Conservation (phyloP, 2,797 vertebrate genomes). For the Silurus lanzhouensis region DNA sequence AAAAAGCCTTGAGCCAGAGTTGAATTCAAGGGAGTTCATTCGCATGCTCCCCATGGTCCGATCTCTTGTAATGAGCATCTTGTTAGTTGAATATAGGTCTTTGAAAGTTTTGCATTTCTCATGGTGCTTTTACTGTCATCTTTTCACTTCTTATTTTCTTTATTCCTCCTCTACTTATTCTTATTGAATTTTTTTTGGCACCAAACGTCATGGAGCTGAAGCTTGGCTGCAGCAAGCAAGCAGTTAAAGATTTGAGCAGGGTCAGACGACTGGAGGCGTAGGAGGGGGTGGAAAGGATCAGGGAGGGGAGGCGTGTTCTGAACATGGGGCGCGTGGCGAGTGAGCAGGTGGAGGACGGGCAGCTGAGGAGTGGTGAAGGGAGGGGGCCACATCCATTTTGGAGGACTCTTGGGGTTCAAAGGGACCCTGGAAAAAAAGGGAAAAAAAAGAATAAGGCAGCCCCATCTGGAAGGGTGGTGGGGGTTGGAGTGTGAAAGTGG, state of each 20-base stretch:
- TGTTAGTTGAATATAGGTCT: not conserved
- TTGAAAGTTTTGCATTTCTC: not conserved
- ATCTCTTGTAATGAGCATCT: not conserved
- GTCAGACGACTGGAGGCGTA: slow-evolving; percentile 57
- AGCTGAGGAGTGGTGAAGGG: slow-evolving; percentile 76
- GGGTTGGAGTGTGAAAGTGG: slow-evolving; percentile 81
- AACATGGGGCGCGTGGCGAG: slow-evolving; percentile 76
- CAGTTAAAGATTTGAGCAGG: slow-evolving; percentile 76
- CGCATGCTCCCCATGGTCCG: not conserved
- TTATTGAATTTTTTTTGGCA: slow-evolving; percentile 29
- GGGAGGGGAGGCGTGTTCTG: slow-evolving; percentile 66
- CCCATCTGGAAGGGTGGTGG: slow-evolving; percentile 82
- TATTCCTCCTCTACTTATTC: not conserved
- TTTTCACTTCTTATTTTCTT: not conserved
- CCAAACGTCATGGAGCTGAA: slow-evolving; percentile 55
- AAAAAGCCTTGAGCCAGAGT: not conserved
- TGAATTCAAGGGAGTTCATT: not conserved
- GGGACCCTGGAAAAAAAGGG: slow-evolving; percentile 70
- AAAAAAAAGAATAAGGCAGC: slow-evolving; percentile 61
- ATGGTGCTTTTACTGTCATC: not conserved
- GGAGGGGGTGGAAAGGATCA: slow-evolving; percentile 47
- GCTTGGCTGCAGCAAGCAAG: slow-evolving; percentile 63
- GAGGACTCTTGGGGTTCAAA: slow-evolving; percentile 80
- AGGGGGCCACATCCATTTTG: slow-evolving; percentile 72
- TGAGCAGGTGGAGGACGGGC: slow-evolving; percentile 82